A percentile compares a stretch with the other conserved stretches of the same genome.
phyloP scores from a whole-genome alignment of 2,888 invertebrate species.

The Beris chalybata region DNA sequence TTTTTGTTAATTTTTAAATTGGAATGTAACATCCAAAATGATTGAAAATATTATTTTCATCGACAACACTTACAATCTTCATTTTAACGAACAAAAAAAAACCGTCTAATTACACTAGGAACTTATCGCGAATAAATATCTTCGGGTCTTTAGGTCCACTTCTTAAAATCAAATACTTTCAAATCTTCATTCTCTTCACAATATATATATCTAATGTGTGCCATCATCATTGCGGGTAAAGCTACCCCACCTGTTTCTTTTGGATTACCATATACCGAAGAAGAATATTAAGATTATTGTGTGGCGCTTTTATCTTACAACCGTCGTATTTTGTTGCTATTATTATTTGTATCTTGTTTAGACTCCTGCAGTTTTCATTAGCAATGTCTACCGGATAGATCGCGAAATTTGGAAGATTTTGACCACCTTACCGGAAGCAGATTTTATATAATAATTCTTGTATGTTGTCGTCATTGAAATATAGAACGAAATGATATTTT shows the following conservation, averaged over 20 bases:
- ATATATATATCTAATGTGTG: constrained; percentile 11
- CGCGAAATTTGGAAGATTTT: too few species aligned
- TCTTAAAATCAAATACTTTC: constrained; percentile 16
- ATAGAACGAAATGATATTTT: too few species aligned
- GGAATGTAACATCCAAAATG: too few species aligned
- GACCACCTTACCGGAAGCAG: too few species aligned
- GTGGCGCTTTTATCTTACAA: not conserved
- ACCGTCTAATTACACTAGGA: not conserved
- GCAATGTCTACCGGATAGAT: too few species aligned
- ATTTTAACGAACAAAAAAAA: not conserved
- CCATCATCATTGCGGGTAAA: constrained; percentile 14
- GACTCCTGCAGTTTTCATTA: too few species aligned
- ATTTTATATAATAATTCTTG: too few species aligned
- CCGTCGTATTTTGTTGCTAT: too few species aligned
- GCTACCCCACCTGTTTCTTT: constrained; percentile 18
- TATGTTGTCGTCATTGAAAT: too few species aligned
- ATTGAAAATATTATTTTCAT: too few species aligned
- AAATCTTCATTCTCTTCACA: constrained; percentile 6
- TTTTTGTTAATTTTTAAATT: too few species aligned
- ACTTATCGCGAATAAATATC: not conserved
- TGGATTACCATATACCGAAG: not conserved
- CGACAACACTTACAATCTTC: constrained; percentile 15
- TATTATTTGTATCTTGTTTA: too few species aligned
- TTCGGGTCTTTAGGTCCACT: not conserved
- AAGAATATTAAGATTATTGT: constrained; percentile 1